Evolutionary conservation across 2,797 vertebrate species (phyloP).

Genomic region (Spheniscus humboldti): DNA sequence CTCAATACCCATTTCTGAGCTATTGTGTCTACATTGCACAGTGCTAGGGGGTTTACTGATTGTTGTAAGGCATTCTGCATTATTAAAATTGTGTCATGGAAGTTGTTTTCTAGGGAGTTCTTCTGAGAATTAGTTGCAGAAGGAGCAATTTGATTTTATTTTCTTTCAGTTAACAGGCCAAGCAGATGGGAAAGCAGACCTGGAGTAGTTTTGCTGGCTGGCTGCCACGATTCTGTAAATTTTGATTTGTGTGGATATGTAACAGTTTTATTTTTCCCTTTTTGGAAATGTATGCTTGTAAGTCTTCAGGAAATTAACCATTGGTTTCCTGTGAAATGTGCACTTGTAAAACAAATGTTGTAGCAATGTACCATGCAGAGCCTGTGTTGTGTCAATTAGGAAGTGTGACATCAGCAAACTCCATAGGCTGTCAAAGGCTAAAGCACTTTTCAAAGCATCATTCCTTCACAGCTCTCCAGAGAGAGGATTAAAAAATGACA

Average conservation of each 20-base stretch:
- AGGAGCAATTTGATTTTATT: slow-evolving; percentile 76
- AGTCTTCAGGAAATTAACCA: slow-evolving; percentile 65
- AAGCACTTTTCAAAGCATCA: background rate
- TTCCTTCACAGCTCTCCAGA: background rate
- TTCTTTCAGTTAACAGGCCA: slow-evolving; percentile 71
- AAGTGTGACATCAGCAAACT: slow-evolving; percentile 38
- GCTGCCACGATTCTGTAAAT: slow-evolving; percentile 74
- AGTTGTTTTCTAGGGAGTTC: slow-evolving; percentile 64
- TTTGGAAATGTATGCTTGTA: slow-evolving; percentile 69
- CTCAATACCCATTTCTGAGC: background rate
- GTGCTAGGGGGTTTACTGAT: slow-evolving; percentile 56
- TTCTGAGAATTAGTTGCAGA: slow-evolving; percentile 73
- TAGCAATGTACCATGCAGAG: background rate
- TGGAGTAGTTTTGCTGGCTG: slow-evolving; percentile 73
- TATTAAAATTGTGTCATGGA: slow-evolving; percentile 64
- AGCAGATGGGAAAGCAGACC: slow-evolving; percentile 78
- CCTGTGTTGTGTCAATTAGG: slow-evolving; percentile 54
- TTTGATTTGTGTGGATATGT: slow-evolving; percentile 76
- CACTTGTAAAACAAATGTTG: slow-evolving; percentile 49
- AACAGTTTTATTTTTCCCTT: slow-evolving; percentile 74
- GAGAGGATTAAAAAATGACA: background rate
- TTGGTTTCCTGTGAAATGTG: slow-evolving; percentile 67
- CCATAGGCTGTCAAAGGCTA: slow-evolving; percentile 26
- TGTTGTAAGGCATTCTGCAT: slow-evolving; percentile 53
- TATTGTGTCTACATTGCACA: background rate